Evolutionary conservation across 2,113 vertebrate species (phyloP).

Genomic region (Callorhinus ursinus): DNA sequence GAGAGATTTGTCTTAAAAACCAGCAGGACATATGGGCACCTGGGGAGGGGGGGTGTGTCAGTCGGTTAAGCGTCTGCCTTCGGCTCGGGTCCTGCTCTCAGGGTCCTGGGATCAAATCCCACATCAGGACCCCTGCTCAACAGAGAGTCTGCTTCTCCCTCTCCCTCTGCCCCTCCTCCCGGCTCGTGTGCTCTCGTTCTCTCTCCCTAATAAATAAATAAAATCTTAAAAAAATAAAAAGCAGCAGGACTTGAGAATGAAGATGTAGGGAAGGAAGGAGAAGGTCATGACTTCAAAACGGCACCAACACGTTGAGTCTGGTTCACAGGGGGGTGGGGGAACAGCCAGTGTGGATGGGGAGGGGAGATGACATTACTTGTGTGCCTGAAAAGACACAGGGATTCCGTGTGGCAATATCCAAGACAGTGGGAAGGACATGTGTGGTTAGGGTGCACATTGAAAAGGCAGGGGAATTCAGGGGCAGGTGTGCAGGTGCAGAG

Average conservation of each 20-base stretch:
- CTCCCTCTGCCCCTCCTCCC: not conserved
- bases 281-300: not conserved
- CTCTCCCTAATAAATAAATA: not conserved
- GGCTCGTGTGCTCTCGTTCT: not conserved
- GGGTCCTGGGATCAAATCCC: not conserved
- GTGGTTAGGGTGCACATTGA: not conserved
- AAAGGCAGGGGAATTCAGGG: not conserved
- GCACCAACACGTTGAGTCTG: not conserved
- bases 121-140: not conserved
- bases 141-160: not conserved
- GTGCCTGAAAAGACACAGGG: not conserved
- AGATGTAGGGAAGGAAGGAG: not conserved
- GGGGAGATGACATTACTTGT: not conserved
- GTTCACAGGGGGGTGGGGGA: not conserved
- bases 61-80: not conserved
- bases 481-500: not conserved
- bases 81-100: not conserved
- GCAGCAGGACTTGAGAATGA: not conserved
- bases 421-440: not conserved
- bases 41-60: not conserved
- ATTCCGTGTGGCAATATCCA: not conserved
- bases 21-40: not conserved
- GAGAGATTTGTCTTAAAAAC: not conserved
- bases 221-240: not conserved
- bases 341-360: not conserved